These are phyloP conservation scores for Zaprionus capensis DNA, from an alignment of 1,140 invertebrate species.

Conservation along the genomic window DNA sequence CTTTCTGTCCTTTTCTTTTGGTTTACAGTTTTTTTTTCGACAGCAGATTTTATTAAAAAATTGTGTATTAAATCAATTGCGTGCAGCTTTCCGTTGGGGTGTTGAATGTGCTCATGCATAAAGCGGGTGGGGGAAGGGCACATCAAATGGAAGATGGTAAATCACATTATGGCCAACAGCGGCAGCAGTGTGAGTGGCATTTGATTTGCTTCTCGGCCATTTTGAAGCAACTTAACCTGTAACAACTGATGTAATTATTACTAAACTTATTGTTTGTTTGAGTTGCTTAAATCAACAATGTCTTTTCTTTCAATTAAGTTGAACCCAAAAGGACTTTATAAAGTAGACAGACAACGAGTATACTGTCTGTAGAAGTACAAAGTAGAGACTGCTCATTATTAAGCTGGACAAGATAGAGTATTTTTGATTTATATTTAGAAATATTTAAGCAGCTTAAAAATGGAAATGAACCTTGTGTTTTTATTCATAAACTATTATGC, in stretches of 20 bases:
- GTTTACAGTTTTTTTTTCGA: constrained; percentile 43
- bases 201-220: constrained; percentile 3
- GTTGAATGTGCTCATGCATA: constrained; percentile 75
- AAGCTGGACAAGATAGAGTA: too few relatives aligned
- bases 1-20: constrained; percentile 43
- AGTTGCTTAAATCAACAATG: constrained; percentile 8
- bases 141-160: constrained; percentile 35
- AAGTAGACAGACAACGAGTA: background rate
- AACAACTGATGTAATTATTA: constrained; percentile 16
- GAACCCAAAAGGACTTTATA: background rate
- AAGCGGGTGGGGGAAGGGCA: constrained; percentile 33
- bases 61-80: constrained; percentile 82
- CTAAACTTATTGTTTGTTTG: constrained; percentile 8
- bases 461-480: too few relatives aligned
- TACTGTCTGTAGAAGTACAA: too few relatives aligned
- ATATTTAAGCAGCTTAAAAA: too few relatives aligned
- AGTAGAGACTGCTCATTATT: too few relatives aligned
- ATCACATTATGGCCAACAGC: constrained; percentile 33
- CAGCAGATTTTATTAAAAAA: constrained; percentile 81
- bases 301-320: background rate
- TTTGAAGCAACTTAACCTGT: constrained; percentile 6
- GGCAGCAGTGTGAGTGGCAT: constrained; percentile 13
- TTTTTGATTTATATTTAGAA: too few relatives aligned
- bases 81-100: constrained; percentile 69
- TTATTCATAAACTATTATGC: too few relatives aligned